phyloP scores from a whole-genome alignment of 2,113 vertebrate species.

The Phoxinus phoxinus region DNA sequence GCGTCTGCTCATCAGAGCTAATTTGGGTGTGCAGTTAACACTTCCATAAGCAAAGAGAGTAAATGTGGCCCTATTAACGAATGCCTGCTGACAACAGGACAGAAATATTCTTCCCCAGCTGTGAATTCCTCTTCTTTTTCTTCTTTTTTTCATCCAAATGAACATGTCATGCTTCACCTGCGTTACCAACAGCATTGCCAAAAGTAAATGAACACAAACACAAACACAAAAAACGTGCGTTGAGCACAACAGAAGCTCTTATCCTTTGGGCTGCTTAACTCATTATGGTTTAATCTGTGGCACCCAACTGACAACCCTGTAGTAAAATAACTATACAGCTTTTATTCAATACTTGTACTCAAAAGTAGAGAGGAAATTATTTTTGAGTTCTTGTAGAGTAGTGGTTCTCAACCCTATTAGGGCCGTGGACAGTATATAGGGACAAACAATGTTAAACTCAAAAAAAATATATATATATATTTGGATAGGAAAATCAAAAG shows the following conservation, averaged over 20 bases:
- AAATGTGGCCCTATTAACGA: constrained; percentile 60
- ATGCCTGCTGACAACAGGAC: constrained; percentile 62
- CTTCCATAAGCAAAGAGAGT: constrained; percentile 61
- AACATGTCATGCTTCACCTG: constrained; percentile 65
- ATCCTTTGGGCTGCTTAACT: constrained; percentile 46
- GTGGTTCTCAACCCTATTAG: not conserved
- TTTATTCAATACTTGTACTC: constrained; percentile 50
- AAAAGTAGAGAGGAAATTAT: constrained; percentile 16
- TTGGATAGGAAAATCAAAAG: not conserved
- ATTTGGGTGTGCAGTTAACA: constrained; percentile 60
- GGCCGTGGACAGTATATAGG: not conserved
- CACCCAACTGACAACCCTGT: constrained; percentile 54
- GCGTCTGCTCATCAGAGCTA: constrained; percentile 63
- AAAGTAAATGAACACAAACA: constrained; percentile 59
- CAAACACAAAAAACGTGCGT: constrained; percentile 51
- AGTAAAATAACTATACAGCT: constrained; percentile 49
- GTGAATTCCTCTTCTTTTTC: constrained; percentile 47
- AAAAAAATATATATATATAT: not conserved
- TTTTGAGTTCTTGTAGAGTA: not conserved
- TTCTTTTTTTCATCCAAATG: constrained; percentile 54
- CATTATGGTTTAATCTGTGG: constrained; percentile 51
- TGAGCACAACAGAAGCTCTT: constrained; percentile 40
- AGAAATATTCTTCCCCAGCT: constrained; percentile 63
- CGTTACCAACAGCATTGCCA: constrained; percentile 61
- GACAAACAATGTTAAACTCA: not conserved